These are phyloP conservation scores for Aurelia sp. DNA, from an alignment of 30 jellyfish, hydroid and myxozoan genomes.

Conservation along the genomic window DNA sequence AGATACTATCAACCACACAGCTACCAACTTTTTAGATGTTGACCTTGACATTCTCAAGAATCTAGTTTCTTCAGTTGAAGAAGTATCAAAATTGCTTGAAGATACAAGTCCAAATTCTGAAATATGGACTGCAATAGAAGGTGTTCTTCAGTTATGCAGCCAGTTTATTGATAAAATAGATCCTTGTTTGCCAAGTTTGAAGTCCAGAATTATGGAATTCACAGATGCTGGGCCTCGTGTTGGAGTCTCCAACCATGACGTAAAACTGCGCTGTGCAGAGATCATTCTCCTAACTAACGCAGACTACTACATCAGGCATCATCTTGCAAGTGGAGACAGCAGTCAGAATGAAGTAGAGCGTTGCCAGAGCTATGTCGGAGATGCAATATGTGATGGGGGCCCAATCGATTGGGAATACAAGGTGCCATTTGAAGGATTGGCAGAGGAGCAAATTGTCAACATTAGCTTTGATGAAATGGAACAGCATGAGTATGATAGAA, in stretches of 20 bases:
- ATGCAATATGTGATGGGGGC: slow-evolving; percentile 60
- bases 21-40: slow-evolving; percentile 38
- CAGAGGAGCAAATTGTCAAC: slow-evolving; percentile 16
- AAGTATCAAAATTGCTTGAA: too few relatives aligned
- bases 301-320: slow-evolving; percentile 45
- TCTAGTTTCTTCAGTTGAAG: not conserved
- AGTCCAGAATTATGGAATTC: slow-evolving; percentile 26
- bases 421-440: slow-evolving; percentile 23
- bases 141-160: slow-evolving; percentile 8
- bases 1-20: slow-evolving; percentile 40
- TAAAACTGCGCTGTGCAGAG: not conserved
- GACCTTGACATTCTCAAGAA: slow-evolving; percentile 1
- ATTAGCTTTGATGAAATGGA: slow-evolving; percentile 32
- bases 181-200: slow-evolving; percentile 21
- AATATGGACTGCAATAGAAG: not conserved
- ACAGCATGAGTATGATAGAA: slow-evolving; percentile 24
- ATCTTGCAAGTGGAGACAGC: slow-evolving; percentile 52
- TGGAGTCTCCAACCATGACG: not conserved
- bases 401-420: slow-evolving; percentile 30
- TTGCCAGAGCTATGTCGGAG: slow-evolving; percentile 52
- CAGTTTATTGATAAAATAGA: not conserved
- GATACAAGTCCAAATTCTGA: too few relatives aligned
- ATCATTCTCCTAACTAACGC: not conserved
- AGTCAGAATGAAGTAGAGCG: slow-evolving; percentile 56
- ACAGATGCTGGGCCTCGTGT: slow-evolving; percentile 8